phyloP scores from a whole-genome alignment of 2,888 invertebrate genomes.

The Drosophila macrospina region DNA sequence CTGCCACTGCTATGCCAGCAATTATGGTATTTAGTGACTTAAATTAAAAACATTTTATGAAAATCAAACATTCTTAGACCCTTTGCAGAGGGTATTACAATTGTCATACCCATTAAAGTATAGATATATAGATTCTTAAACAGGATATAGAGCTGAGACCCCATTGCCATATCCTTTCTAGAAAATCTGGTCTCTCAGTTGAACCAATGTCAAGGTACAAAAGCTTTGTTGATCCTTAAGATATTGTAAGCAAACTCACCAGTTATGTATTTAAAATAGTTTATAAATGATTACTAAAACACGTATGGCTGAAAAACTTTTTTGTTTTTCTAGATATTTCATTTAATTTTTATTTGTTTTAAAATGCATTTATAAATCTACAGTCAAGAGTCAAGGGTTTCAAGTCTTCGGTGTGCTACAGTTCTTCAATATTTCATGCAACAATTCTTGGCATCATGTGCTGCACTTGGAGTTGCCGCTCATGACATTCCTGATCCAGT shows the following conservation, averaged over 20 bases:
- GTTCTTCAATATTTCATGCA: conserved; percentile 3
- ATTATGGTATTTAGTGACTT: conserved; percentile 49
- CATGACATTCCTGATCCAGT: conserved; percentile 70
- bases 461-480: conserved; percentile 56
- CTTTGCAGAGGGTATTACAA: not conserved
- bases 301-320: no score
- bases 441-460: not conserved
- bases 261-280: not conserved
- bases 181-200: no score
- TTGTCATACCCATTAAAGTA: no score
- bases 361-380: not conserved
- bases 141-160: no score
- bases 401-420: not conserved
- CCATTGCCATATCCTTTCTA: no score
- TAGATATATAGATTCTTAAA: no score
- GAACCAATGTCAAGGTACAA: no score
- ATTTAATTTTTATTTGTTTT: not conserved
- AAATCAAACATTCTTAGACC: not conserved
- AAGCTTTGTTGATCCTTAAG: not conserved
- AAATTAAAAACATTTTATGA: conserved; percentile 19
- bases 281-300: no score
- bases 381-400: not conserved
- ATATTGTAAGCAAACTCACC: not conserved
- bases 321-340: no score
- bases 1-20: conserved; percentile 76